These are phyloP conservation scores for Plotosus lineatus DNA, from an alignment of 2,113 vertebrate genomes.

Conservation along the genomic window DNA sequence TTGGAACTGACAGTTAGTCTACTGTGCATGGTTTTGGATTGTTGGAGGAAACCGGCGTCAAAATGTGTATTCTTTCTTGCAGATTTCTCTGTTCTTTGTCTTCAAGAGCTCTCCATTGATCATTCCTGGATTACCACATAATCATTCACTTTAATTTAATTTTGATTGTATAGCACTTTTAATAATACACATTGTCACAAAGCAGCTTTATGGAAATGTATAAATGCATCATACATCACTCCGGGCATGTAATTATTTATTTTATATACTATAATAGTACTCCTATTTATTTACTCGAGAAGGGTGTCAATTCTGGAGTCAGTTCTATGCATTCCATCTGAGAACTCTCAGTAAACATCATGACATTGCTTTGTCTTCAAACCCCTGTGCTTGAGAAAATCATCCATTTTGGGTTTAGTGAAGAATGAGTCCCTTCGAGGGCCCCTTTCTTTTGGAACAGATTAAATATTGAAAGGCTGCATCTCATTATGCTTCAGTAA, in stretches of 20 bases:
- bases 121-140: not conserved
- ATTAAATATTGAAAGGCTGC: conserved; percentile 62
- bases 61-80: too few species aligned
- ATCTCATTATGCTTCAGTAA: conserved; percentile 45
- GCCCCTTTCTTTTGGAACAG: conserved; percentile 19
- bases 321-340: not conserved
- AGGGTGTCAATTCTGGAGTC: not conserved
- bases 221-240: not conserved
- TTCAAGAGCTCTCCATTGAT: not conserved
- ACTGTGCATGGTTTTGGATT: too few species aligned
- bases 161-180: not conserved
- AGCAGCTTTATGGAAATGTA: not conserved
- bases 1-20: too few species aligned
- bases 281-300: not conserved
- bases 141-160: not conserved
- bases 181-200: not conserved
- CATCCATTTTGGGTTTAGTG: conserved; percentile 7
- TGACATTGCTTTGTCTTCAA: conserved; percentile 3
- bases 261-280: not conserved
- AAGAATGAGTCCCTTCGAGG: conserved; percentile 10
- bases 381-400: conserved; percentile 15
- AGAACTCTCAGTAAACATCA: not conserved
- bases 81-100: too few species aligned
- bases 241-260: not conserved
- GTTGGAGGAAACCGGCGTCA: too few species aligned